Base-by-base conservation (phyloP, 2,888 invertebrate species). In the Lycia hirtaria region DNA sequence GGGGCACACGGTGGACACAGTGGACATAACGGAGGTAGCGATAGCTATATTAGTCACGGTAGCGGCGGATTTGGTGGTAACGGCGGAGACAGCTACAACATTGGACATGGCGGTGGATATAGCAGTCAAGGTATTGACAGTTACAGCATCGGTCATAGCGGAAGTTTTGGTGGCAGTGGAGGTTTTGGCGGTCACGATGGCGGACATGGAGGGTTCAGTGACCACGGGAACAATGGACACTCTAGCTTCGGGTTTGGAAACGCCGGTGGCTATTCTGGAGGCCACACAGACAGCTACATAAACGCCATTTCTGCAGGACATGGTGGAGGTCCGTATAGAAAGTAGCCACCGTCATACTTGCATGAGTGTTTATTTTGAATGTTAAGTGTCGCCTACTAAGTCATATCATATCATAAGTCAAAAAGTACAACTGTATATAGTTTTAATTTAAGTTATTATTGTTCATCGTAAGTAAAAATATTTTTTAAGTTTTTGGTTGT, bases 271-370 rank as follows among this genome's bases (percentile, higher is more conserved):
- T 72, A 67, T 37, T n/a, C n/a, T n/a, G 76, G 75, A 6, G 78
- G 81, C 0, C 37, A 37, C 15, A 26, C 37, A n/a, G 71, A 87
- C 65, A 92, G 86, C 62, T 92, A 88, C 73, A 87, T 83, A 28
- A 87, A 82, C 62, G 91, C 87, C 56, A 75, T 88, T 47, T 73
- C 82, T 17, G 80, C 92, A 3, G 93, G 92, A 12, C 91, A 92
- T 60, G 92, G 92, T 0, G 92, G 92, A 12, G 93, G 92, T 0
- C 91, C 90, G 1, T 92, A 92, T 60, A 79, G 80, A 71, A 81
- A 84, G 65, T 81, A 68, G 79, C 67, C 47, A 47, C 24, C 47
- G 4, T 37, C 10, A n/a, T n/a, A n/a, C n/a, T 43, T 49, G 32
- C 28, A 44, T 38, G 49, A 44, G n/a, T 41, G 33, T 51, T 7